These are phyloP conservation scores for Sander vitreus DNA, from an alignment of 2,113 vertebrate genomes.

Conservation along the genomic window DNA sequence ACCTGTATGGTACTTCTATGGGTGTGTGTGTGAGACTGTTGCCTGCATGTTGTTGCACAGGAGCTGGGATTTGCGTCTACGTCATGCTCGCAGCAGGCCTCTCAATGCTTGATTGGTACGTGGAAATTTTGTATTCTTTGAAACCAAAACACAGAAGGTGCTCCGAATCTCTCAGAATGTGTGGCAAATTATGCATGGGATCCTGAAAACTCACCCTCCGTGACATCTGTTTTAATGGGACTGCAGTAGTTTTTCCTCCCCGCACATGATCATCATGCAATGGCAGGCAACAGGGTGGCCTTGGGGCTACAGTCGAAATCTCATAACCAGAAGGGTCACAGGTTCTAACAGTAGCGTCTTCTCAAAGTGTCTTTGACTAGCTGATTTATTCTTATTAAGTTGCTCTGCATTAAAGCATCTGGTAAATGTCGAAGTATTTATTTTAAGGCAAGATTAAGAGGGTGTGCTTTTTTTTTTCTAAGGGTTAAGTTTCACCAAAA, in stretches of 20 bases:
- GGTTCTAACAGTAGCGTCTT: conserved; percentile 18
- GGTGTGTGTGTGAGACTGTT: conserved; percentile 25
- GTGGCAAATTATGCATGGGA: conserved; percentile 55
- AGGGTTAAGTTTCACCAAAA: conserved; percentile 37
- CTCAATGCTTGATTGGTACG: neutral
- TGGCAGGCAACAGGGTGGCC: neutral
- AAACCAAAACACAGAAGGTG: conserved; percentile 57
- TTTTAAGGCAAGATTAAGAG: conserved; percentile 17
- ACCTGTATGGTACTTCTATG: conserved; percentile 13
- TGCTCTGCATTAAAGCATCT: conserved; percentile 7
- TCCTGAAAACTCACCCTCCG: conserved; percentile 37
- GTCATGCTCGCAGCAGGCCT: conserved; percentile 28
- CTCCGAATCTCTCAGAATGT: conserved; percentile 60
- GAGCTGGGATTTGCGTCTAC: conserved; percentile 19
- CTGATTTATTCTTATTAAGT: conserved; percentile 9
- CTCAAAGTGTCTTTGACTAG: neutral
- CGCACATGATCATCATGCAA: conserved; percentile 6
- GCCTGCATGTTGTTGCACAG: conserved; percentile 28
- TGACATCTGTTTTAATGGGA: conserved; percentile 29
- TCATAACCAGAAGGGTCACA: neutral
- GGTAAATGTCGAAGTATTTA: neutral
- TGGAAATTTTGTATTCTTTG: conserved; percentile 10
- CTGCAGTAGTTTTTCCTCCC: neutral
- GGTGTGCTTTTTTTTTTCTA: conserved; percentile 9
- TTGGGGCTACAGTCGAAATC: neutral